Percentiles rank a stretch among this genome's conserved stretches.
Evolutionary conservation across 2,888 invertebrate species (phyloP).

Genomic region (Didymodactylos carnosus): DNA sequence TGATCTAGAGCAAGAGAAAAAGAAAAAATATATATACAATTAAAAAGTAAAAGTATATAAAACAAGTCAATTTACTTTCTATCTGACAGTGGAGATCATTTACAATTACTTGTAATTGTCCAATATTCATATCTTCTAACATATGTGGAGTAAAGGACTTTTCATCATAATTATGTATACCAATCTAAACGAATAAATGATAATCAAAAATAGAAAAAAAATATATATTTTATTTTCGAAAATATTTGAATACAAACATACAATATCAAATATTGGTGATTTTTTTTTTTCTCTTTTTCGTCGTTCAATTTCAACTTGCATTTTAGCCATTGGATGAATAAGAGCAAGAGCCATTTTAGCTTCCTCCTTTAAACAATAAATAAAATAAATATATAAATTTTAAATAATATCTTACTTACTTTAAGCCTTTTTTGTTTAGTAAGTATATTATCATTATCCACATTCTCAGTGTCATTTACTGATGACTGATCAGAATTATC

Average conservation of each 20-base stretch:
- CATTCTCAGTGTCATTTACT: neutral
- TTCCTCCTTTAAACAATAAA: conserved; percentile 45
- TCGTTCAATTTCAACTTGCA: conserved; percentile 5
- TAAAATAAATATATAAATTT: conserved; percentile 40
- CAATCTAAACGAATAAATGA: conserved; percentile 40
- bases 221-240: neutral
- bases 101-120: conserved; percentile 75
- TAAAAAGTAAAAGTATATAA: neutral
- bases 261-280: conserved; percentile 67
- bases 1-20: conserved; percentile 39
- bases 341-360: conserved; percentile 55
- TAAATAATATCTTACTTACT: conserved; percentile 53
- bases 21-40: neutral
- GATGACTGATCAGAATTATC: neutral
- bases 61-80: conserved; percentile 41
- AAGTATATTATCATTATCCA: neutral
- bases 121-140: conserved; percentile 74
- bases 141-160: conserved; percentile 60
- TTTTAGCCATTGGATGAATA: neutral
- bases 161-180: conserved; percentile 49
- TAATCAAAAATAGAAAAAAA: neutral
- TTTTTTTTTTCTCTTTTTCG: conserved; percentile 44
- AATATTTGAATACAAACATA: conserved; percentile 26
- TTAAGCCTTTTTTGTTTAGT: neutral
- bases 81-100: conserved; percentile 83